These are phyloP conservation scores for Hippoglossus hippoglossus DNA, from an alignment of 2,797 vertebrate species.

Conservation along the genomic window DNA sequence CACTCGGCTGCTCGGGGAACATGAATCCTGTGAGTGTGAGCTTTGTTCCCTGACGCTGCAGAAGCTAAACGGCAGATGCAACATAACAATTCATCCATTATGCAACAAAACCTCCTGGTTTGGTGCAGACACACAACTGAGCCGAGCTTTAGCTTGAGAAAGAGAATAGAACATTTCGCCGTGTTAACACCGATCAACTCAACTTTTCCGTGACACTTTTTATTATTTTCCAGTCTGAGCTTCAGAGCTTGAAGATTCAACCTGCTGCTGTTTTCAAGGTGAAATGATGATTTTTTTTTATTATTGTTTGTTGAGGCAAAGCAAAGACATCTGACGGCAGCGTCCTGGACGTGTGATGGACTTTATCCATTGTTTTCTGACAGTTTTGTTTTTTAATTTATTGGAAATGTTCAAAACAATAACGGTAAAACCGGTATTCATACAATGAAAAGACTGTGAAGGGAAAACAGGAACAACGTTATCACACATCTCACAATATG, in stretches of 20 bases:
- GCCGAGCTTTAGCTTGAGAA: slow-evolving; percentile 3
- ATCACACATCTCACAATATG: too few relatives aligned
- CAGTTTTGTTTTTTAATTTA: too few relatives aligned
- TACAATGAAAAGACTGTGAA: too few relatives aligned
- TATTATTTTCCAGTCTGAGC: slow-evolving; percentile 28
- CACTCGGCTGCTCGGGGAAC: slow-evolving; percentile 34
- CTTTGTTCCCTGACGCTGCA: slow-evolving; percentile 28
- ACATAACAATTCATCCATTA: slow-evolving; percentile 39
- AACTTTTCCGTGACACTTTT: slow-evolving; percentile 10
- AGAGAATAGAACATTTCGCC: slow-evolving; percentile 48
- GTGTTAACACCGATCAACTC: slow-evolving; percentile 19
- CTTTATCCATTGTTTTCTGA: too few relatives aligned
- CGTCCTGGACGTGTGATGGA: too few relatives aligned
- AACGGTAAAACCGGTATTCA: too few relatives aligned
- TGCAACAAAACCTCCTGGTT: slow-evolving; percentile 41
- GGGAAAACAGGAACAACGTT: too few relatives aligned
- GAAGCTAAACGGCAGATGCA: slow-evolving; percentile 38
- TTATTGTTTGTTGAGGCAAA: too few relatives aligned
- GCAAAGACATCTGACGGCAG: too few relatives aligned
- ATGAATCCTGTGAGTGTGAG: slow-evolving; percentile 51
- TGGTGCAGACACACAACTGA: slow-evolving; percentile 28
- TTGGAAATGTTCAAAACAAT: too few relatives aligned
- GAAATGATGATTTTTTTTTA: neutral
- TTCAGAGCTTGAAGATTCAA: slow-evolving; percentile 11
- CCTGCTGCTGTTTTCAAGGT: slow-evolving; percentile 31